Evolutionary conservation across 2,888 invertebrate species (phyloP).

Genomic region (Pammene aurita): DNA sequence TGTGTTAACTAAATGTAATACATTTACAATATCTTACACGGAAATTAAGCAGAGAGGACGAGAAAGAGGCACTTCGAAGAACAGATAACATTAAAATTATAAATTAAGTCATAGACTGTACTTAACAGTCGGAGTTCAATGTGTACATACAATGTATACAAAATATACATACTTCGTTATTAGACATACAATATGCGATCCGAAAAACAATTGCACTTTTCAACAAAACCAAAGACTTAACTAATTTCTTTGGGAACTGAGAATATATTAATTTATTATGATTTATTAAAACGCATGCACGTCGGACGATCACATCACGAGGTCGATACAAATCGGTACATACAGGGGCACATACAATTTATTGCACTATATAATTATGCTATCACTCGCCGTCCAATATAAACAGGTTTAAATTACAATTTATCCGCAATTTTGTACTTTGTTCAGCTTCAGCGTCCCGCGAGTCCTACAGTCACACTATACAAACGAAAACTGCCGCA

Average conservation of each 20-base stretch:
- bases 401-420: conserved; percentile 64
- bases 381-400: conserved; percentile 62
- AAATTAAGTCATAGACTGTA: conserved; percentile 59
- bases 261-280: conserved; percentile 67
- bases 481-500: conserved; percentile 22
- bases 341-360: conserved; percentile 61
- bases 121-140: conserved; percentile 51
- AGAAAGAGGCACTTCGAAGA: conserved; percentile 78
- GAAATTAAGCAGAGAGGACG: conserved; percentile 70
- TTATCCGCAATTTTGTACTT: conserved; percentile 80
- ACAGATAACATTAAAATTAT: conserved; percentile 68
- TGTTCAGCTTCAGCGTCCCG: conserved; percentile 64
- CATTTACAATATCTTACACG: conserved; percentile 79
- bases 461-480: conserved; percentile 47
- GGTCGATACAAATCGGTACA: conserved; percentile 51
- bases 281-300: conserved; percentile 59
- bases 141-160: conserved; percentile 59
- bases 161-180: conserved; percentile 71
- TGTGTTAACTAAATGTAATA: conserved; percentile 67
- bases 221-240: conserved; percentile 71
- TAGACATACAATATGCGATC: conserved; percentile 56
- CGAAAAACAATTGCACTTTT: conserved; percentile 69
- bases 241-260: conserved; percentile 74
- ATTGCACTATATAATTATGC: conserved; percentile 80
- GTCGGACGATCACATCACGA: conserved; percentile 61